Evolutionary conservation across 2,113 vertebrate genomes (phyloP).

Genomic region (Rhinolophus sinicus): DNA sequence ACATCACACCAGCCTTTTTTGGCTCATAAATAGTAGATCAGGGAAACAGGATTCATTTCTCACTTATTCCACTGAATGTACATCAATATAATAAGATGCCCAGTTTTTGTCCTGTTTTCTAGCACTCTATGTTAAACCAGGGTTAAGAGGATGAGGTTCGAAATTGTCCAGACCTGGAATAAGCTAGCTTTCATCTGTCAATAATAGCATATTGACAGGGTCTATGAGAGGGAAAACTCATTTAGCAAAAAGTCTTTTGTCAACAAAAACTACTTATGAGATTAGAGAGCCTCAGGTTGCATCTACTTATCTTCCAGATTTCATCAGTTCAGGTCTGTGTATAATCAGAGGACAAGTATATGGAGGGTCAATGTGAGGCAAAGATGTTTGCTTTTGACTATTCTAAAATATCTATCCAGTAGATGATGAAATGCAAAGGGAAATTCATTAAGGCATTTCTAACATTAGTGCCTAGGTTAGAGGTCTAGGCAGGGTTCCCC

Average conservation of each 20-base stretch:
- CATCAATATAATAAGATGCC: not conserved
- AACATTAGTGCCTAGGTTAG: not conserved
- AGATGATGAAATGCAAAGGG: not conserved
- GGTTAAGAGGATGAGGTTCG: not conserved
- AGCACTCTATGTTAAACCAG: not conserved
- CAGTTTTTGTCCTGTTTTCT: not conserved
- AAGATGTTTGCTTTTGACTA: not conserved
- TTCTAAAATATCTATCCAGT: not conserved
- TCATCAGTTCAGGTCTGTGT: not conserved
- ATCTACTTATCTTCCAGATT: conserved; percentile 11
- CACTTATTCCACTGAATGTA: not conserved
- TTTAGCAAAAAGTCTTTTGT: conserved; percentile 35
- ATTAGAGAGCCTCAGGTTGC: not conserved
- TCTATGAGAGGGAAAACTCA: not conserved
- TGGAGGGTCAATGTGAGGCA: not conserved
- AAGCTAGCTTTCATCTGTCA: not conserved
- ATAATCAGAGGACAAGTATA: not conserved
- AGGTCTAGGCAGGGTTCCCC: not conserved
- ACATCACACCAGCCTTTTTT: not conserved
- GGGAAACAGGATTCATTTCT: not conserved
- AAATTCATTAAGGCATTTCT: conserved; percentile 7
- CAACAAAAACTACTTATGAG: conserved; percentile 27
- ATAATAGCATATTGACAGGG: not conserved
- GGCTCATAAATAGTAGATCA: not conserved
- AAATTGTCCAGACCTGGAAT: not conserved